Evolutionary conservation across 2,113 vertebrate species (phyloP).

Genomic region (Dasypus novemcinctus): DNA sequence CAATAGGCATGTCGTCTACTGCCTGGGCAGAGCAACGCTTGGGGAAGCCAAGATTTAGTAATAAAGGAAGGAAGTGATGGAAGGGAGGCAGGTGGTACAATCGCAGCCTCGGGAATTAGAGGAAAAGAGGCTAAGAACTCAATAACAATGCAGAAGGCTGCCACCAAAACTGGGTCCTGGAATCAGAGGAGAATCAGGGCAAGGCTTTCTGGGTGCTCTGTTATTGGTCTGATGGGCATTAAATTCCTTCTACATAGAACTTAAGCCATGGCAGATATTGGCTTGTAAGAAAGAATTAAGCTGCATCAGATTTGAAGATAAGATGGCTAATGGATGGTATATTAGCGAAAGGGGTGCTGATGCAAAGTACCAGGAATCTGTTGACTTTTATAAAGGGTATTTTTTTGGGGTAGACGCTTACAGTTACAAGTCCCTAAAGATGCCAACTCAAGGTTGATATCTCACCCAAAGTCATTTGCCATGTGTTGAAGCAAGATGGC

Average conservation of each 20-base stretch:
- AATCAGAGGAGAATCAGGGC: not conserved
- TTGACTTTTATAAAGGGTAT: no score
- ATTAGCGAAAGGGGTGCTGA: no score
- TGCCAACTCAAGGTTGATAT: no score
- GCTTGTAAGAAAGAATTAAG: constrained; percentile 1
- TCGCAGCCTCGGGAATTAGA: not conserved
- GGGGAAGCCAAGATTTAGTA: not conserved
- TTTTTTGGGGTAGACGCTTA: no score
- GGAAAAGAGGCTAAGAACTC: not conserved
- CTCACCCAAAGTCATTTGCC: no score
- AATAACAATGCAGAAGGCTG: not conserved
- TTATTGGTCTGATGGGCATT: not conserved
- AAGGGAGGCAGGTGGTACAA: not conserved
- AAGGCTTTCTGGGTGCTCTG: not conserved
- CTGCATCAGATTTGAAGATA: not conserved
- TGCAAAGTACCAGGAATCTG: no score
- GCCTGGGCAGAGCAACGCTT: not conserved
- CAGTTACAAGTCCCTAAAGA: no score
- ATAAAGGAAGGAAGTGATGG: not conserved
- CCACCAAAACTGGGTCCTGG: not conserved
- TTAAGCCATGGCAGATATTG: not conserved
- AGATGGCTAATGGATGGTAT: no score
- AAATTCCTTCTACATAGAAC: not conserved
- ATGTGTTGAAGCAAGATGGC: no score
- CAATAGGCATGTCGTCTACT: not conserved